Evolutionary conservation across 2,113 vertebrate genomes (phyloP).

Genomic region (Serinus canaria): DNA sequence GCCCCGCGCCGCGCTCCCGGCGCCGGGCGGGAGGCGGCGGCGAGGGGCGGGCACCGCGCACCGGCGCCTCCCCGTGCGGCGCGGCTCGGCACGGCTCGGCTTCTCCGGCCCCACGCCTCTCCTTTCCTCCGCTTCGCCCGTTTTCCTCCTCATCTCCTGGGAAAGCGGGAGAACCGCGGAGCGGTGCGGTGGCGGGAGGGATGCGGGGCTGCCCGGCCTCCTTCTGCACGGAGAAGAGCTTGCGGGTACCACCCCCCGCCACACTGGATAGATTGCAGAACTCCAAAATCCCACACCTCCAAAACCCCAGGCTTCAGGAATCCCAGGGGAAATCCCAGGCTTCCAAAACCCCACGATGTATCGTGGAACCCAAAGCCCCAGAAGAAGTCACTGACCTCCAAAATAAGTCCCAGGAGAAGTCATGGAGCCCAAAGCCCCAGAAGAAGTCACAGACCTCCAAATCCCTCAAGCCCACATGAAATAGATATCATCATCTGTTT

Average conservation of each 20-base stretch:
- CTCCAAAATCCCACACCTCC: too few species aligned
- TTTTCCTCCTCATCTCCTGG: background rate
- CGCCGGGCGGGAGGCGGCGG: slow-evolving; percentile 52
- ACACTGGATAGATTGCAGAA: too few species aligned
- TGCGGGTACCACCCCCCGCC: background rate
- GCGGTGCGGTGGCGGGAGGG: background rate
- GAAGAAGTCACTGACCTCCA: background rate
- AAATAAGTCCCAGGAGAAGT: background rate
- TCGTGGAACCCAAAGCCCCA: background rate
- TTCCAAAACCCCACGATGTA: background rate
- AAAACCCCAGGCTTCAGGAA: too few species aligned
- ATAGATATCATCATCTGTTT: background rate
- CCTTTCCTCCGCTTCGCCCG: background rate
- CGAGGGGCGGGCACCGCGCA: slow-evolving; percentile 36
- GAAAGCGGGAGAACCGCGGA: background rate
- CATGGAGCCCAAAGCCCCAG: background rate
- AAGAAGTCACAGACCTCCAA: background rate
- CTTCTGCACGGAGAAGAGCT: background rate
- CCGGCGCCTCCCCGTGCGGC: slow-evolving; percentile 8
- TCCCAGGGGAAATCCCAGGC: background rate
- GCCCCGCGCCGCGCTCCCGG: slow-evolving; percentile 63
- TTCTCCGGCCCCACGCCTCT: too few species aligned
- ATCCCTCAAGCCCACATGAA: background rate
- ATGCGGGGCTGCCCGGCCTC: background rate
- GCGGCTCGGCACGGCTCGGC: background rate